A percentile compares a stretch with the other conserved stretches of the same genome.
Evolutionary conservation across 2,113 vertebrate genomes (phyloP).

Genomic region (Holacanthus passer): DNA sequence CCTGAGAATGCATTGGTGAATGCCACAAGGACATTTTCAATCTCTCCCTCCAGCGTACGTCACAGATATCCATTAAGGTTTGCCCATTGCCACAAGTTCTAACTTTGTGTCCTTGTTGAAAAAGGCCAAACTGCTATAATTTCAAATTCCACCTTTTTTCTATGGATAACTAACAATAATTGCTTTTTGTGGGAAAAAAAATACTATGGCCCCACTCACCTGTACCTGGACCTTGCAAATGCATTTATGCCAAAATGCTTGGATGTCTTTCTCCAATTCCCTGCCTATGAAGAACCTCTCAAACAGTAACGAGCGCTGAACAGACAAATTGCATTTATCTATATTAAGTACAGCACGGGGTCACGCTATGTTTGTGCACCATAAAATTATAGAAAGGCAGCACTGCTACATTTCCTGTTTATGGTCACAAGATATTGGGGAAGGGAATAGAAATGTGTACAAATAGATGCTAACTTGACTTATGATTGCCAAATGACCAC

Average conservation of each 20-base stretch:
- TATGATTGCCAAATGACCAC: background rate
- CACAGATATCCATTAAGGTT: conserved; percentile 12
- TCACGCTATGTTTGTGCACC: too few relatives aligned
- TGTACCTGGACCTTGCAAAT: background rate
- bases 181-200: background rate
- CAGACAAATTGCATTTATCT: background rate
- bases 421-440: background rate
- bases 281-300: background rate
- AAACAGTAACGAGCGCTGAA: background rate
- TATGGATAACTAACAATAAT: background rate
- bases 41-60: background rate
- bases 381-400: background rate
- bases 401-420: background rate
- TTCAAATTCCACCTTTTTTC: background rate
- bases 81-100: background rate
- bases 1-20: background rate
- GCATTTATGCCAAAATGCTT: background rate
- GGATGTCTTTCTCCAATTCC: background rate
- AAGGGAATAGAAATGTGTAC: too few relatives aligned
- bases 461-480: background rate
- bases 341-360: background rate
- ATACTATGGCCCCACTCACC: conserved; percentile 21
- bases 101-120: background rate
- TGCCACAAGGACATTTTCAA: background rate
- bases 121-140: background rate